Evolutionary conservation across 2,797 vertebrate species (phyloP).

Genomic region (Eleutherodactylus coqui): DNA sequence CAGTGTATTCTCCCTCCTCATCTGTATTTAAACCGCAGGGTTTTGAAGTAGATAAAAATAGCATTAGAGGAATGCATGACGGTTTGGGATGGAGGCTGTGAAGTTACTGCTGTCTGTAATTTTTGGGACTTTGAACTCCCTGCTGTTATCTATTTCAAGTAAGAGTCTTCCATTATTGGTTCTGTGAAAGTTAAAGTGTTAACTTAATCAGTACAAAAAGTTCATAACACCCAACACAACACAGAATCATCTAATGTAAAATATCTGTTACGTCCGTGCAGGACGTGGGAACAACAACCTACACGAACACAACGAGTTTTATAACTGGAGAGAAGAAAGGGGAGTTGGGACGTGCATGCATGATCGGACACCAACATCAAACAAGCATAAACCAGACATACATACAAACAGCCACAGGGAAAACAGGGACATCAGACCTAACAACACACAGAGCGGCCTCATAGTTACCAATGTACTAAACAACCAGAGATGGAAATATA

Average conservation of each 20-base stretch:
- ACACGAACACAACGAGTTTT: too few relatives aligned
- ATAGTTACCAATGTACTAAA: too few relatives aligned
- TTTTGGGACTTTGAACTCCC: constrained; percentile 55
- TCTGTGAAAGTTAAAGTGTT: constrained; percentile 21
- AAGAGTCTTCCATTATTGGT: constrained; percentile 12
- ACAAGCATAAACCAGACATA: too few relatives aligned
- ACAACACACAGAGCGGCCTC: too few relatives aligned
- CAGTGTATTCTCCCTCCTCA: constrained; percentile 47
- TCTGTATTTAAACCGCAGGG: constrained; percentile 55
- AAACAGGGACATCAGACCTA: too few relatives aligned
- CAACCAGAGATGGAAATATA: too few relatives aligned
- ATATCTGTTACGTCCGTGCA: background rate
- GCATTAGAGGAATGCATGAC: constrained; percentile 56
- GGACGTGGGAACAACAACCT: too few relatives aligned
- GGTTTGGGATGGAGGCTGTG: constrained; percentile 54
- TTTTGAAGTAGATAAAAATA: constrained; percentile 62
- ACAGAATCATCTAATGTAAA: background rate
- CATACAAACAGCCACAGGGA: too few relatives aligned
- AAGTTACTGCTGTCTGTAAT: constrained; percentile 59
- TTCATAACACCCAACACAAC: background rate
- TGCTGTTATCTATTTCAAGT: constrained; percentile 47
- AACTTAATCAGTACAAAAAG: background rate
- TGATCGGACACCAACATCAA: too few relatives aligned
- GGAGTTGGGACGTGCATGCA: too few relatives aligned
- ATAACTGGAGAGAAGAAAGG: too few relatives aligned